phyloP scores from a whole-genome alignment of 2,888 invertebrate species.

The Pardosa pseudoannulata region DNA sequence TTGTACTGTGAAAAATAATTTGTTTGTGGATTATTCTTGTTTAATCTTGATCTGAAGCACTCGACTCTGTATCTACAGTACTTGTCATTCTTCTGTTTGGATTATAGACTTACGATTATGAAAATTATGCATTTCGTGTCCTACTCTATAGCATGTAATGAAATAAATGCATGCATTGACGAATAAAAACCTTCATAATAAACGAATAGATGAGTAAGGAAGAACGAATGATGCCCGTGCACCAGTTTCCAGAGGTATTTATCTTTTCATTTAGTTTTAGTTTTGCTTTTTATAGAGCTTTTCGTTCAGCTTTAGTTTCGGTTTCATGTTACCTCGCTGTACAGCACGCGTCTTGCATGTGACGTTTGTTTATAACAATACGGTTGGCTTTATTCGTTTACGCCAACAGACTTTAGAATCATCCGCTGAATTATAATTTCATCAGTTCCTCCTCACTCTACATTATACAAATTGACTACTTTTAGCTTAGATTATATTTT shows the following conservation, averaged over 20 bases:
- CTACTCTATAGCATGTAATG: slow-evolving; percentile 18
- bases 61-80: not conserved
- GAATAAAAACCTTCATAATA: not conserved
- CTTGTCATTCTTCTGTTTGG: slow-evolving; percentile 9
- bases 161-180: slow-evolving; percentile 33
- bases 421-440: too few relatives aligned
- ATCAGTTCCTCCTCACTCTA: too few relatives aligned
- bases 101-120: slow-evolving; percentile 14
- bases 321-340: not conserved
- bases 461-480: too few relatives aligned
- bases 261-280: not conserved
- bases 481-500: too few relatives aligned
- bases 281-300: not conserved
- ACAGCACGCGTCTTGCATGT: too few relatives aligned
- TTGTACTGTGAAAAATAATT: not conserved
- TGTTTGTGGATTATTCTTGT: slow-evolving; percentile 51
- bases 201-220: slow-evolving; percentile 28
- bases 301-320: not conserved
- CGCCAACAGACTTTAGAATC: too few relatives aligned
- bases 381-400: too few relatives aligned
- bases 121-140: not conserved
- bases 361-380: too few relatives aligned
- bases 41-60: not conserved
- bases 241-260: slow-evolving; percentile 65
- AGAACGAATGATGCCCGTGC: slow-evolving; percentile 66